Evolutionary conservation across 2,797 vertebrate species (phyloP), one percentile per base, ranked within the genome.

Genomic region (Eupleurogrammus muticus): DNA sequence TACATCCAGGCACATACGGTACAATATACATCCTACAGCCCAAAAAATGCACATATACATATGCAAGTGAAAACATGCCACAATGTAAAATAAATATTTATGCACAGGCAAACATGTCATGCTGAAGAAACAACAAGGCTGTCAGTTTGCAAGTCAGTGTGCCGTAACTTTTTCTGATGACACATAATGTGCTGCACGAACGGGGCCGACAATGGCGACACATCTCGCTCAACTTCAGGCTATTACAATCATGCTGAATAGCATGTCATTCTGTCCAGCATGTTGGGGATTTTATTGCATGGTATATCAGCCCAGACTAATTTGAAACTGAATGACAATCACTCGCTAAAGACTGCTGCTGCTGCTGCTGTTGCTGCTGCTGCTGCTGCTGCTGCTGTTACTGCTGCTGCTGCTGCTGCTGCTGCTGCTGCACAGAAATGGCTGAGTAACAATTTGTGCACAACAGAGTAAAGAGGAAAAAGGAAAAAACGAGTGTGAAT

Each of bases 321-420:
- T 87, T 85, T 87, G 75, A 88, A 89, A 84, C 63, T 70, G 84
- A 90, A 87, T 87, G 85, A 84, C 84, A 87, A 85, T 89, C 79
- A 75, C 80, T 84, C 54, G 73, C 81, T 53, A 73, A 79, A 44
- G 69, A 84, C 72, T 28, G 54, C 68, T 73, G 58, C 61, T 40
- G 68, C 71, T 63, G 83, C 75, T 24, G 54, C 70, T 73, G 58
- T 58, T 36, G 68, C 74, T 63, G 83, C 75, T 24, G 54, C 70
- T 72, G 59, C 61, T 42, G 66, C 74, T 61, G 84, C 76, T 40
- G 68, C 71, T 63, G 83, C 72, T 28, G 54, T 68, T 73, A 56
- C 61, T 40, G 68, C 71, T 63, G 83, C 75, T 24, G 54, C 70
- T 73, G 58, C 61, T 36, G 68, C 74, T 63, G 83, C 75, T 24